Evolutionary conservation across 2,113 vertebrate species (phyloP), one percentile per base, ranked within the genome.

Genomic region (Etia nguti): DNA sequence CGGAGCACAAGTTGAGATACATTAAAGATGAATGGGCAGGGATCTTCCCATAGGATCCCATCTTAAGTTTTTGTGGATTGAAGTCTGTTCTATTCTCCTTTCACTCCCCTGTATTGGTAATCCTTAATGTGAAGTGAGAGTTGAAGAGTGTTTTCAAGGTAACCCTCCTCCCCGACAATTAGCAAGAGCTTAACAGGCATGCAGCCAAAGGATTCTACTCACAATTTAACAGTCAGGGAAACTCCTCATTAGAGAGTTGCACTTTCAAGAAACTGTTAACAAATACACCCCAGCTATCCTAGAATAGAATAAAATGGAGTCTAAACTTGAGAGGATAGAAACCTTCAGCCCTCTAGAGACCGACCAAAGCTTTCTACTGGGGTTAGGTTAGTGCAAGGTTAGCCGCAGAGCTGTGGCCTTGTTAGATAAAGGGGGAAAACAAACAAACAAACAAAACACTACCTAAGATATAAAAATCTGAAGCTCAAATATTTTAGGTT

Each of bases 11-110:
- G 88, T 89, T 86, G 91, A 93, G 85, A 92, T 84, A 93, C 93
- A 94, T 96, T 94, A 95, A 96, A 95, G 93, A 96, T 96, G 91
- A 94, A 95, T 90, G 80, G 86, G 80, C 86, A 83, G 6, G 70
- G 75, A 86, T 90, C 82, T 77, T 90, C 93, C 92, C 92, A 81
- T 52, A 89, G 92, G 92, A 94, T 84, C 77, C 80, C 36, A 43
- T 89, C 83, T 90, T 60, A 86, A 86, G 22, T 89, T 93, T 90
- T 87, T 29, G 77, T 13, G 50, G 46, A 85, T 86, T 80, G 34
- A 86, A 91, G 75, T 87, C 89, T 83, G 77, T 88, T 92, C 90
- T 48, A 56, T 83, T 92, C 56, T 89, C 68, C 46, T 68, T n/a
- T 81, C 81, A 79, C 86, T 84, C 65, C 81, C 92, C 86, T 57